phyloP scores from a whole-genome alignment of 2,888 invertebrate genomes.

The Venustoraphidia nigricollis region DNA sequence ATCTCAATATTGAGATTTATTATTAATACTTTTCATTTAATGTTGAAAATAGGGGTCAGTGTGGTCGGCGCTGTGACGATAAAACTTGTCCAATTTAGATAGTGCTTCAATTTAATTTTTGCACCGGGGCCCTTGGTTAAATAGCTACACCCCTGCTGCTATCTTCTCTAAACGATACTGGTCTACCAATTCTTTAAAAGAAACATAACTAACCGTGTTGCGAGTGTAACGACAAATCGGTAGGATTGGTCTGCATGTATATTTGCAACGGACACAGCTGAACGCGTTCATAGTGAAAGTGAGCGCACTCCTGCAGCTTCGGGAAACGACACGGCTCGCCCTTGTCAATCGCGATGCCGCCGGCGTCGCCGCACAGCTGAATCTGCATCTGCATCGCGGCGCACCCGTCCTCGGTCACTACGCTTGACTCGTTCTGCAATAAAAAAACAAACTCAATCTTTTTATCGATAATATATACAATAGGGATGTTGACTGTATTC shows the following conservation, averaged over 20 bases:
- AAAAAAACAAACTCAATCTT: background rate
- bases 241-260: slow-evolving; percentile 31
- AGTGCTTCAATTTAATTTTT: too few species aligned
- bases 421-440: slow-evolving; percentile 5
- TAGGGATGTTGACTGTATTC: too few species aligned
- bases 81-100: too few species aligned
- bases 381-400: slow-evolving; percentile 5
- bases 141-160: too few species aligned
- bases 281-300: slow-evolving; percentile 94
- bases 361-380: background rate
- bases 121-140: too few species aligned
- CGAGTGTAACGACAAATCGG: slow-evolving; percentile 29
- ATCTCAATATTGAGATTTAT: too few species aligned
- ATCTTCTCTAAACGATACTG: too few species aligned
- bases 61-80: too few species aligned
- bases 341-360: slow-evolving; percentile 11
- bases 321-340: slow-evolving; percentile 50
- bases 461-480: background rate
- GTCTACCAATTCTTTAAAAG: too few species aligned
- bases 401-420: slow-evolving; percentile 7
- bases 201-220: slow-evolving; percentile 12
- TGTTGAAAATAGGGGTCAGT: too few species aligned
- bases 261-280: slow-evolving; percentile 62
- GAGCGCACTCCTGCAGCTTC: slow-evolving; percentile 90
- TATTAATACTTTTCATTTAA: too few species aligned